phyloP scores from a whole-genome alignment of 2,888 invertebrate species.

The Clunio marinus region DNA sequence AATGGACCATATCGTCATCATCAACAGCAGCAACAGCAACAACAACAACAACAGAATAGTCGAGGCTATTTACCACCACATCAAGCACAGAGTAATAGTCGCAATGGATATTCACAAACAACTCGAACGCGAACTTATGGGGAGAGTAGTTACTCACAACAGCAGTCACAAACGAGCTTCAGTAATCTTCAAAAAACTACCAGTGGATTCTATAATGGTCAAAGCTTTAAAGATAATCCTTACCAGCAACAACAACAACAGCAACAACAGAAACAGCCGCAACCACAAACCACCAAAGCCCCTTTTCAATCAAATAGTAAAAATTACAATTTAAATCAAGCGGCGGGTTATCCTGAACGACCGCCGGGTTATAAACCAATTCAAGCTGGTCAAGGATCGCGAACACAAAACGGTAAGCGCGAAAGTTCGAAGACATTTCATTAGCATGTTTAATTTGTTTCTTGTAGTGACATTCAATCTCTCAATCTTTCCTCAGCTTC shows the following conservation, averaged over 20 bases:
- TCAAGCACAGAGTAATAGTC: not conserved
- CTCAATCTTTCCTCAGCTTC: not conserved
- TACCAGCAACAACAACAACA: slow-evolving; percentile 16
- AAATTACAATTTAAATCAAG: slow-evolving; percentile 40
- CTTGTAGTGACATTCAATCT: not conserved
- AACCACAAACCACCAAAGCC: slow-evolving; percentile 29
- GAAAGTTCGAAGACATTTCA: too few species aligned
- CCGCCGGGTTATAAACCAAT: slow-evolving; percentile 65
- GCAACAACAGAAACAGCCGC: slow-evolving; percentile 14
- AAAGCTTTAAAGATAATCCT: slow-evolving; percentile 25
- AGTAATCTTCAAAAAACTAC: not conserved
- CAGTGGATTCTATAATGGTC: slow-evolving; percentile 14
- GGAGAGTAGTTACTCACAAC: slow-evolving; percentile 47
- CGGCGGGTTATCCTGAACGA: slow-evolving; percentile 52
- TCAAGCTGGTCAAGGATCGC: slow-evolving; percentile 54
- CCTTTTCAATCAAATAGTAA: slow-evolving; percentile 35
- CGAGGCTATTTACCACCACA: slow-evolving; percentile 48
- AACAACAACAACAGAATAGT: slow-evolving; percentile 44
- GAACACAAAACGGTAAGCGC: slow-evolving; percentile 47
- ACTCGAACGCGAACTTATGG: slow-evolving; percentile 47
- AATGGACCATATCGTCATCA: slow-evolving; percentile 49
- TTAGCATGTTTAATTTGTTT: not conserved
- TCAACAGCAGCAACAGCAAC: slow-evolving; percentile 42
- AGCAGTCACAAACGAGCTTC: slow-evolving; percentile 37
- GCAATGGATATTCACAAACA: slow-evolving; percentile 42